These are phyloP conservation scores for Coelopa frigida DNA, from an alignment of 1,140 invertebrate species.

Conservation along the genomic window DNA sequence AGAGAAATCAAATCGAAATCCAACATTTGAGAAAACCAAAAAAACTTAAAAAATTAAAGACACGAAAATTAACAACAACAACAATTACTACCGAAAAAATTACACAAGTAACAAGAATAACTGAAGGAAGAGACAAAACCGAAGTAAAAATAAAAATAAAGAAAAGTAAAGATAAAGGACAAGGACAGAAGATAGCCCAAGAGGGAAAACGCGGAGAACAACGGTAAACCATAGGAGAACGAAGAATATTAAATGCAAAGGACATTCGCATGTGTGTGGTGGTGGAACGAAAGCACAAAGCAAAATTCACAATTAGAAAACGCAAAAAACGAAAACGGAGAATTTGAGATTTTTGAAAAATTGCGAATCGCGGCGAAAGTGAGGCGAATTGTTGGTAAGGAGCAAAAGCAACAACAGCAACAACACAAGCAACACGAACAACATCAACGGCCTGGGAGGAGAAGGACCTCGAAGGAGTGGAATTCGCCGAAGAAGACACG, in stretches of 20 bases:
- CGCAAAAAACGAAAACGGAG: conserved; percentile 31
- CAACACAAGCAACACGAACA: neutral
- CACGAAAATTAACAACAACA: no score
- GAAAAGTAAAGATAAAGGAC: conserved; percentile 7
- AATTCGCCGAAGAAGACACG: no score
- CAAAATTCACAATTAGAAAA: conserved; percentile 46
- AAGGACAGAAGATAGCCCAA: conserved; percentile 6
- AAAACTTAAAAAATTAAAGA: no score
- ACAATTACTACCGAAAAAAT: conserved; percentile 13
- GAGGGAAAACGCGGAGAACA: conserved; percentile 11
- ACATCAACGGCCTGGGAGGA: neutral
- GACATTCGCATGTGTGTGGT: conserved; percentile 46
- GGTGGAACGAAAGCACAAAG: conserved; percentile 45
- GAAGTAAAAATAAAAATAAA: conserved; percentile 12
- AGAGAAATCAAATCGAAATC: conserved; percentile 28
- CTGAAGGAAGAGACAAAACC: conserved; percentile 8
- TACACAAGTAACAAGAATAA: conserved; percentile 18
- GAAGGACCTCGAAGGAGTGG: conserved; percentile 5
- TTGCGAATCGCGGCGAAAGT: conserved; percentile 26
- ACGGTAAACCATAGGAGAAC: conserved; percentile 17
- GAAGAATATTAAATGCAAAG: conserved; percentile 44
- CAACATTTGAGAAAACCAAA: no score
- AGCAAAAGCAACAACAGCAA: neutral
- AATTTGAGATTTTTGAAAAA: conserved; percentile 15
- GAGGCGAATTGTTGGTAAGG: conserved; percentile 15